Conservation (phyloP, 2,888 invertebrate species). For the Drosophila picticornis region DNA sequence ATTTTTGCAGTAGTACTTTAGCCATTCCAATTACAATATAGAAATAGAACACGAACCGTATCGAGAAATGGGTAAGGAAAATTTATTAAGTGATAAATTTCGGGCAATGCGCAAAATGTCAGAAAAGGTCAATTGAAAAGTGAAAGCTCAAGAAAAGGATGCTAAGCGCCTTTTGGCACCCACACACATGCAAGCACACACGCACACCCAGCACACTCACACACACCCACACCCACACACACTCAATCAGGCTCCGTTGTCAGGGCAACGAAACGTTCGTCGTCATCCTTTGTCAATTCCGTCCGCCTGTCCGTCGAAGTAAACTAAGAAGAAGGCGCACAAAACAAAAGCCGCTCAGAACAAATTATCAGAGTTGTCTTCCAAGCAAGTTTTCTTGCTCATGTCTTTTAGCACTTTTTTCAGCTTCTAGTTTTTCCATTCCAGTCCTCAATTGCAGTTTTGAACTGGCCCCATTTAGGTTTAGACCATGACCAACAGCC, state of each 20-base stretch:
- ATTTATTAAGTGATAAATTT: conserved; percentile 79
- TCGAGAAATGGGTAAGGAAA: conserved; percentile 24
- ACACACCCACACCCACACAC: conserved; percentile 11
- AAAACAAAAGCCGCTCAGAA: conserved; percentile 80
- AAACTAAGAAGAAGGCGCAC: conserved; percentile 59
- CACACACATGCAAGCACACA: conserved; percentile 29
- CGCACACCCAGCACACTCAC: conserved; percentile 15
- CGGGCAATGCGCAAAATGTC: conserved; percentile 70
- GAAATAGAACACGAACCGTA: conserved; percentile 35
- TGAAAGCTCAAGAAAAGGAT: conserved; percentile 75
- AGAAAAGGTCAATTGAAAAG: conserved; percentile 77
- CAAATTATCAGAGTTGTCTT: conserved; percentile 78
- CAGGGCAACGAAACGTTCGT: conserved; percentile 50
- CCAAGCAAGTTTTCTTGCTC: conserved; percentile 53
- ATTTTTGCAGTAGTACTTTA: conserved; percentile 29
- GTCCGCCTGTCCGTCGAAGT: conserved; percentile 26
- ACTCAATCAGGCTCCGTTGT: conserved; percentile 63
- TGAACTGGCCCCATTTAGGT: conserved; percentile 70
- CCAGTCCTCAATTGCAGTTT: conserved; percentile 71
- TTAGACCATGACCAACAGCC: conserved; percentile 35
- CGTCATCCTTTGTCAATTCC: conserved; percentile 59
- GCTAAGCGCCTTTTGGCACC: conserved; percentile 68
- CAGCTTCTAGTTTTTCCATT: conserved; percentile 22
- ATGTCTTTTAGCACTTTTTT: background rate
- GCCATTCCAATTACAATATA: conserved; percentile 66